Evolutionary conservation across 2,797 vertebrate species (phyloP).

Genomic region (Leptoclinus maculatus): DNA sequence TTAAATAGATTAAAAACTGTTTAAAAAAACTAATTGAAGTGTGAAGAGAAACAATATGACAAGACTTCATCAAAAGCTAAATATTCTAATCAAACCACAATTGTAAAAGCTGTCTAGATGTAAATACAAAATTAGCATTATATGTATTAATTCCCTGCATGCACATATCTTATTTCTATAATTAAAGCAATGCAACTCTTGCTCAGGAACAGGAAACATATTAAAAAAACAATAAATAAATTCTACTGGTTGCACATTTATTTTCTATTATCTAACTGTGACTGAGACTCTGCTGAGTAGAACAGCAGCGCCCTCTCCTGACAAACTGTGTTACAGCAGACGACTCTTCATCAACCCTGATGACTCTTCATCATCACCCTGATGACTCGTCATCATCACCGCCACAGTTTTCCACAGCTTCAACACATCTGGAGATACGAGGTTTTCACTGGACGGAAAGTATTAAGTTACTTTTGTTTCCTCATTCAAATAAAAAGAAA

Average conservation of each 20-base stretch:
- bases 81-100: neutral
- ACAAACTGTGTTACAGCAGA: neutral
- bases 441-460: no score
- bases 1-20: neutral
- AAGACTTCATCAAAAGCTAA: neutral
- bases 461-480: no score
- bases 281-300: neutral
- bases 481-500: no score
- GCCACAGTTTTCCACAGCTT: no score
- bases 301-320: constrained; percentile 58
- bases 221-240: neutral
- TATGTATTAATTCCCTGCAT: neutral
- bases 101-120: neutral
- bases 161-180: neutral
- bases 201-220: neutral
- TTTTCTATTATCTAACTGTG: neutral
- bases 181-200: neutral
- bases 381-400: no score
- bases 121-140: neutral
- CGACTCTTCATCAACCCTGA: neutral
- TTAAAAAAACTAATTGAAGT: neutral
- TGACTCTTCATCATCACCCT: no score
- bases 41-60: neutral
- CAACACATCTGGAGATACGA: no score
- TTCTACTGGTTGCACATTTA: neutral